A percentile compares a stretch with the other conserved stretches of the same genome.
phyloP scores from a whole-genome alignment of 2,797 vertebrate genomes.

The Gymnoscopelus braueri region DNA sequence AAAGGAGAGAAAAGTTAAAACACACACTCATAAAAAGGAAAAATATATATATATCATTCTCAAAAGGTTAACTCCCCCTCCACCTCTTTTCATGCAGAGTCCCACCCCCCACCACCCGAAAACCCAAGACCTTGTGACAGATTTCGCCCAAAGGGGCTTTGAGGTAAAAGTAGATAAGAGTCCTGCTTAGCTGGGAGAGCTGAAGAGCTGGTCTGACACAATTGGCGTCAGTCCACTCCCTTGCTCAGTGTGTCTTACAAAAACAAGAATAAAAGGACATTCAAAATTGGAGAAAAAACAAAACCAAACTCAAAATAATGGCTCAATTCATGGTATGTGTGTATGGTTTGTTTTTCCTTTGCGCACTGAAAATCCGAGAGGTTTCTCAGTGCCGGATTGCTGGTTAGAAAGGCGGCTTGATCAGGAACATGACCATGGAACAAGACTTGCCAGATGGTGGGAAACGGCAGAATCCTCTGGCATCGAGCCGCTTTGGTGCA shows the following conservation, averaged over 20 bases:
- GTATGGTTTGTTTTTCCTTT: conserved; percentile 74
- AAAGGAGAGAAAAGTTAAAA: conserved; percentile 88
- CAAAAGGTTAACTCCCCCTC: conserved; percentile 62
- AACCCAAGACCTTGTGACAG: conserved; percentile 86
- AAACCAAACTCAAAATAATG: conserved; percentile 84
- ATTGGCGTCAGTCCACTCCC: conserved; percentile 83
- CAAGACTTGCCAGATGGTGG: conserved; percentile 38
- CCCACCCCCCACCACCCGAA: conserved; percentile 79
- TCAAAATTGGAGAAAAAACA: conserved; percentile 70
- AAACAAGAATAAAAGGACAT: conserved; percentile 78
- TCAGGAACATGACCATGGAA: conserved; percentile 62
- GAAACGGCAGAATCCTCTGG: conserved; percentile 58
- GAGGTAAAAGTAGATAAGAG: conserved; percentile 97
- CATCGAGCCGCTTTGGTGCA: conserved; percentile 78
- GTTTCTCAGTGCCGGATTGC: conserved; percentile 88
- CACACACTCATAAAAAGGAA: conserved; percentile 86
- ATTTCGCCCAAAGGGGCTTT: conserved; percentile 87
- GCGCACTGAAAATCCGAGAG: conserved; percentile 81
- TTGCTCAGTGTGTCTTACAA: conserved; percentile 87
- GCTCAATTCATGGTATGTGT: conserved; percentile 84
- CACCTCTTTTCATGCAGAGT: conserved; percentile 64
- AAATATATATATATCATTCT: conserved; percentile 79
- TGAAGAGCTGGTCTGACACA: conserved; percentile 77
- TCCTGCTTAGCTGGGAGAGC: conserved; percentile 85
- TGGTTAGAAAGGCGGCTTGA: conserved; percentile 87